A percentile compares a stretch with the other conserved stretches of the same genome.
These are phyloP conservation scores for Stercorarius parasiticus DNA, from an alignment of 2,113 vertebrate genomes.

Conservation along the genomic window DNA sequence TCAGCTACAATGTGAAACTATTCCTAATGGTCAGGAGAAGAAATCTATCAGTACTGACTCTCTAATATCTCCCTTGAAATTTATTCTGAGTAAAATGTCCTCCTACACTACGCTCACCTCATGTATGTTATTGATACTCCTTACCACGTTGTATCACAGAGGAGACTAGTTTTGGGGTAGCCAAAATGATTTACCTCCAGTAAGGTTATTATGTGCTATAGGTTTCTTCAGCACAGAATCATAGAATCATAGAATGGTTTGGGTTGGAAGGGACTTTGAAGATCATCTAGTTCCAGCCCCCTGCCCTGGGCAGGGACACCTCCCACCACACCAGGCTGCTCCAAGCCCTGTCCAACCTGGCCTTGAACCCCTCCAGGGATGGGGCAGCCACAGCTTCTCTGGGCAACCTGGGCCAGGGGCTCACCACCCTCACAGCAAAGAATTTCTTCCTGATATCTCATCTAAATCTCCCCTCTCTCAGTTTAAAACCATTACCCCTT, in stretches of 20 bases:
- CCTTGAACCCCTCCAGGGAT: too few relatives aligned
- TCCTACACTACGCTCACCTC: neutral
- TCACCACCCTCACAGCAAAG: too few relatives aligned
- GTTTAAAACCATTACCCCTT: too few relatives aligned
- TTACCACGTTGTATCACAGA: neutral
- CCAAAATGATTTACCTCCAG: neutral
- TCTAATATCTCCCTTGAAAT: neutral
- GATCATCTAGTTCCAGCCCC: too few relatives aligned
- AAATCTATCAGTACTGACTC: neutral
- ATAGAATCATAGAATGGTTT: neutral
- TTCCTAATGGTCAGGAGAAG: neutral
- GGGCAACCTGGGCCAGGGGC: too few relatives aligned
- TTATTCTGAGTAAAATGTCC: neutral
- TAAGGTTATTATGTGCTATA: accelerated
- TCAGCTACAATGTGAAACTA: neutral
- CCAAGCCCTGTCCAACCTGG: too few relatives aligned
- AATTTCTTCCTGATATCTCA: too few relatives aligned
- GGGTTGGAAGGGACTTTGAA: too few relatives aligned
- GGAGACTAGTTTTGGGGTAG: neutral
- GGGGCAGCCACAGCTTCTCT: too few relatives aligned
- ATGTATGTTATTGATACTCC: neutral
- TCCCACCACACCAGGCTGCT: too few relatives aligned
- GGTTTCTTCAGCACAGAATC: neutral
- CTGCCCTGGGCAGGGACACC: too few relatives aligned
- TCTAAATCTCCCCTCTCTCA: too few relatives aligned